Conservation (phyloP, 30 jellyfish, hydroid and myxozoan species). For the Rhopilema esculentum region DNA sequence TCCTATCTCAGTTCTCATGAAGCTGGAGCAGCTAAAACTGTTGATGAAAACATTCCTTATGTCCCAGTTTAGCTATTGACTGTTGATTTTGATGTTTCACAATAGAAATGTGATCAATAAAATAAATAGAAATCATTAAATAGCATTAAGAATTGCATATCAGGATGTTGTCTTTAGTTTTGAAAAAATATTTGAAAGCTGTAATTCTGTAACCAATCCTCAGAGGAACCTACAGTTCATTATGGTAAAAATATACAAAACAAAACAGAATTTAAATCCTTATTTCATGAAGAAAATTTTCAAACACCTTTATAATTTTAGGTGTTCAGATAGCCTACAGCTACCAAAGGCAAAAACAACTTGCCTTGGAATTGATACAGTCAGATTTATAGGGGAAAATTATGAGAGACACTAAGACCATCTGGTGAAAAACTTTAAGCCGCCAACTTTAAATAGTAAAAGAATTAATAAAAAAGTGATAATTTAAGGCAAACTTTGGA, state of each 20-base stretch:
- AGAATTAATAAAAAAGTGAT: no score
- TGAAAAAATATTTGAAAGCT: constrained; percentile 4
- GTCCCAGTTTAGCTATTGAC: constrained; percentile 39
- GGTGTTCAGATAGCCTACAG: no score
- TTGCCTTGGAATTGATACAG: no score
- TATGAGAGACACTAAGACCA: no score
- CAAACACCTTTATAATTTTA: constrained; percentile 3
- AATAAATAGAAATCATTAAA: constrained; percentile 29
- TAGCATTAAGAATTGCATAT: constrained; percentile 40
- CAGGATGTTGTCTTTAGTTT: constrained; percentile 34
- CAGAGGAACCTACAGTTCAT: constrained; percentile 44
- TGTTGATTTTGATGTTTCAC: constrained; percentile 2
- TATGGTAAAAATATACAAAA: constrained; percentile 48
- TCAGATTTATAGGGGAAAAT: no score
- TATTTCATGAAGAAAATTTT: constrained; percentile 22
- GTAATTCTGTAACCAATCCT: constrained; percentile 35
- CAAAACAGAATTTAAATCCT: constrained; percentile 23
- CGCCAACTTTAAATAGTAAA: no score
- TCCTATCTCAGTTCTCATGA: no score
- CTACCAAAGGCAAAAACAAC: no score
- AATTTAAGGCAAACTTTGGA: no score
- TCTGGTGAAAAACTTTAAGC: no score
- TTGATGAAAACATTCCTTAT: not conserved
- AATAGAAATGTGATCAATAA: constrained; percentile 23
- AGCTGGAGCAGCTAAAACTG: constrained; percentile 7